Percentiles rank a stretch among this genome's conserved stretches.
These are phyloP conservation scores for Phylloscopus collybita DNA, from an alignment of 2,797 vertebrate genomes.

Conservation along the genomic window DNA sequence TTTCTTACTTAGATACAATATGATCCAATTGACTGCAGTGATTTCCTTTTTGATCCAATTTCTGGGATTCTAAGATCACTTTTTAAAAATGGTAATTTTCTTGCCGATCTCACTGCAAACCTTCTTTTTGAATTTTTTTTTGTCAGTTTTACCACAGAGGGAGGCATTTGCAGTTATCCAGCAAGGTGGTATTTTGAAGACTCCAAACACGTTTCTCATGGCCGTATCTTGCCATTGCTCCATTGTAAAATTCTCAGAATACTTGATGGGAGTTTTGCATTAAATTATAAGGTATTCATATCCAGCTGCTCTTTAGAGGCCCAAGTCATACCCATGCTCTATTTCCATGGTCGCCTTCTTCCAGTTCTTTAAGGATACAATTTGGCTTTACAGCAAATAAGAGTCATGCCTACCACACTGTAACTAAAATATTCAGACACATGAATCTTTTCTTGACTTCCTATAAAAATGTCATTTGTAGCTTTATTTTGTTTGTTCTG, in stretches of 20 bases:
- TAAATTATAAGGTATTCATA: constrained; percentile 28
- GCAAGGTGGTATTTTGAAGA: neutral
- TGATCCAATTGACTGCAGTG: neutral
- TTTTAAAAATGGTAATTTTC: neutral
- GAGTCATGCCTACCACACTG: constrained; percentile 43
- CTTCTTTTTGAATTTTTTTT: neutral
- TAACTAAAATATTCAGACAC: constrained; percentile 61
- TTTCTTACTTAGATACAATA: neutral
- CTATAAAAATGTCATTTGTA: constrained; percentile 61
- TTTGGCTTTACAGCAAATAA: constrained; percentile 60
- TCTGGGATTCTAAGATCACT: neutral
- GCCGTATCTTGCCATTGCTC: neutral
- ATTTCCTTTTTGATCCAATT: constrained; percentile 23
- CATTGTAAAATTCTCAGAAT: constrained; percentile 15
- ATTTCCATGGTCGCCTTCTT: constrained; percentile 10
- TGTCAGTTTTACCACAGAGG: neutral
- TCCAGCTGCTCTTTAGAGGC: neutral
- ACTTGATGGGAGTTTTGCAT: constrained; percentile 1
- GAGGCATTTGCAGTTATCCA: neutral
- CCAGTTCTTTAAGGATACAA: constrained; percentile 1
- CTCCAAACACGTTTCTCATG: neutral
- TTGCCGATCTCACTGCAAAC: neutral
- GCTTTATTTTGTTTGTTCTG: constrained; percentile 48
- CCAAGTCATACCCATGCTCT: neutral
- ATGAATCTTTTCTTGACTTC: constrained; percentile 62